Conservation (phyloP, 1,140 invertebrate species). For the Aethina tumida region DNA sequence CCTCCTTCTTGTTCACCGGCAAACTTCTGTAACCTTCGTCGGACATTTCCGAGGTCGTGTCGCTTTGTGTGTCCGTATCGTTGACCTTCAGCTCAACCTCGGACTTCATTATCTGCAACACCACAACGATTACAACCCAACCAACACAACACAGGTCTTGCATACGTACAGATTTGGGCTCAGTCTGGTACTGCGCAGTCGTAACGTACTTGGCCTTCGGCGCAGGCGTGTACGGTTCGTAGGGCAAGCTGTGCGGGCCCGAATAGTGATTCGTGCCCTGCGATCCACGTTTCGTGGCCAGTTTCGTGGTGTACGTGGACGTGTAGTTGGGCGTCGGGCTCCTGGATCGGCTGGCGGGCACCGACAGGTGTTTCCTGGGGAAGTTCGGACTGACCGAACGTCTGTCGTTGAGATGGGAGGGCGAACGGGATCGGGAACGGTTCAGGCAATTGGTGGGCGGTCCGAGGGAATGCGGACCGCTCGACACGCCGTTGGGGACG, state of each 20-base stretch:
- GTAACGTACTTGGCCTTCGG: constrained; percentile 26
- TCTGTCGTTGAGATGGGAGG: constrained; percentile 25
- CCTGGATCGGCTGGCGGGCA: constrained; percentile 25
- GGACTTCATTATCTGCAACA: constrained; percentile 23
- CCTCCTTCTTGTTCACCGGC: constrained; percentile 54
- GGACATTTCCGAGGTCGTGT: constrained; percentile 77
- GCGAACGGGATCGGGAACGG: constrained; percentile 38
- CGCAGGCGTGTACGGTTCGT: constrained; percentile 14
- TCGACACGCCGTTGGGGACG: constrained; percentile 9
- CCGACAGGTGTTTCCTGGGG: constrained; percentile 24
- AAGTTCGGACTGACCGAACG: constrained; percentile 31
- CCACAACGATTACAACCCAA: not conserved
- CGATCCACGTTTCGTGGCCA: constrained; percentile 20
- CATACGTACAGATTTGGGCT: not conserved
- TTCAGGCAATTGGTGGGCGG: constrained; percentile 34
- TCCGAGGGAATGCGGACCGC: constrained; percentile 24
- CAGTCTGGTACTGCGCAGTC: constrained; percentile 19
- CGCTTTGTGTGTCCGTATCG: constrained; percentile 49
- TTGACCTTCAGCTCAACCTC: constrained; percentile 28
- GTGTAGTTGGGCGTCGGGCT: constrained; percentile 33
- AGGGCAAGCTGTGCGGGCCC: constrained; percentile 21
- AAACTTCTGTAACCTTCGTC: constrained; percentile 79
- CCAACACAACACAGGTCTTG: not conserved
- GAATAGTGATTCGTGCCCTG: constrained; percentile 16
- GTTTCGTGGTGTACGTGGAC: constrained; percentile 28